Base-by-base conservation (phyloP, 2,797 vertebrate species). In the Glyptemys insculpta region DNA sequence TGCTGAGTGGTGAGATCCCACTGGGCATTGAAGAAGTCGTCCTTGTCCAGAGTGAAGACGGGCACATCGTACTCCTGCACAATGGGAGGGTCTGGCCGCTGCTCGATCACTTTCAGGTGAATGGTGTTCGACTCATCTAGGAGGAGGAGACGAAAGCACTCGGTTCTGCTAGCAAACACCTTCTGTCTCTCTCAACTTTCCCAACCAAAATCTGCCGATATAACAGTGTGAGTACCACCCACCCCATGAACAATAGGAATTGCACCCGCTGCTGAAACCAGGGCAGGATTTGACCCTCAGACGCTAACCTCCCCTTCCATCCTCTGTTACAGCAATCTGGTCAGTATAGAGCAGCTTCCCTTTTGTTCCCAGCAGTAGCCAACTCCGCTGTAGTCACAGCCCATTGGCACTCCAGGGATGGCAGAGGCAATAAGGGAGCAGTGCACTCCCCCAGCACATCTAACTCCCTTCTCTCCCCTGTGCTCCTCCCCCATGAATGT, bases 1-100 rank as follows among this genome's bases (percentile, higher is more conserved):
- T 99, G 99, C 92, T 99, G 99, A 1, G 99, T 99, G 85, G 99
- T 99, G 95, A 99, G 99, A 97, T 99, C 99, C 99, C 99, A 99
- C 93, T 99, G 99, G 54, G 99, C 99, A 97, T 99, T 99, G 96
- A 99, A 98, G 85, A 99, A 99, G 86, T 99, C 98, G 0, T 99
- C 99, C 97, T 99, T 99, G 97, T 99, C 99, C 92, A 99, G 98
- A 31, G 99, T 99, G 96, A 99, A 99, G 79, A 99, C 99, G 0
- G 99, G 99, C 37, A 99, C 99, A 1, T 99, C 99, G 0, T 99
- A 99, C 91, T 99, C 99, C 97, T 99, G 99, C n/a, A 99, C 99
- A 0, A 99, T 98, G 0, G 98, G 98, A 7, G 99, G 99, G 85
- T 99, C 99, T 0, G 98, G 99, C 31, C 99, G 98, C 92, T 99